Evolutionary conservation across 1,140 invertebrate genomes (phyloP), one percentile per base, ranked within the genome.

Genomic region (Zaprionus taronus): DNA sequence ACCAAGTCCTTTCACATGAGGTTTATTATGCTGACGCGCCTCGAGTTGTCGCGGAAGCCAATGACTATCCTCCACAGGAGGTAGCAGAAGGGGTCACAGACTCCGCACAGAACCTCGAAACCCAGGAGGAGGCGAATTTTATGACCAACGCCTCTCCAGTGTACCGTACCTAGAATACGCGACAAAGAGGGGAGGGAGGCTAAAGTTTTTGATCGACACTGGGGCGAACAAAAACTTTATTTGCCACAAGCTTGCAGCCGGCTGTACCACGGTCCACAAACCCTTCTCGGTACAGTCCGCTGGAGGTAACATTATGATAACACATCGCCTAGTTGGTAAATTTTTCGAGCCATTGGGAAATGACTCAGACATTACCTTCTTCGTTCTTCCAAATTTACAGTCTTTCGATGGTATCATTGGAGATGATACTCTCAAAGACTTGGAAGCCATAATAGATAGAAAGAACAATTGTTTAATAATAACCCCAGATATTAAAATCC

Each of bases 371-470:
- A 9, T 17, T 51, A 22, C 49, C n/a, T 51, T 51, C 3, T 51
- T 22, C 17, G 49, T 51, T 22, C 17, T 51, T 3, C 49, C 49
- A 6, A 17, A 17, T 11, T 51, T 51, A 20, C 9, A 12, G 0
- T 51, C 53, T 28, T 57, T 34, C 6, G 55, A 57, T 58, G 56
- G 56, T 31, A 58, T 58, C 31, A 38, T 58, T 5, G 56, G 56
- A 4, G 56, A 58, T 34, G 56, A 58, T 36, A 58, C 31, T 11
- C 28, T 58, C n/a, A 58, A 58, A 5, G 28, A 34, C 0, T 11
- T 36, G 1, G 20, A 34, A 7, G 56, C 56, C 31, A 9, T 58
- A 17, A 14, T 34, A 34, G 28, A 58, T 22, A 53, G 49, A 26
- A 20, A 53, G 1, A 26, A 57, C 12, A 44, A 69, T n/a, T 58